Conservation (phyloP, 1,140 invertebrate species). For the Gyrodactylus bullatarudis region DNA sequence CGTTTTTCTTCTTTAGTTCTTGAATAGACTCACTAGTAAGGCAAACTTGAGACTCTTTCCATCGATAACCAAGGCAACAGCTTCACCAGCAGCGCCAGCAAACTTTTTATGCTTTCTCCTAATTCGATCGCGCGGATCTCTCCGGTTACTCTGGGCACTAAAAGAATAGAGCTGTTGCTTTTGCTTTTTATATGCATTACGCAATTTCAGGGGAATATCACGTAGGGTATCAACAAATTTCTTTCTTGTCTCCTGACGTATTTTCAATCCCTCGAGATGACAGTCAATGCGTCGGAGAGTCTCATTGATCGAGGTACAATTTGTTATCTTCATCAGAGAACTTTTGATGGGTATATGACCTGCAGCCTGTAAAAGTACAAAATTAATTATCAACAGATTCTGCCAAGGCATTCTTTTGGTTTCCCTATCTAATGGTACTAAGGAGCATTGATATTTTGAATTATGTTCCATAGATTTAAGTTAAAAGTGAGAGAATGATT, state of each 20-base stretch:
- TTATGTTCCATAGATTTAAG: too few species aligned
- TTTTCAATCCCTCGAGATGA: background rate
- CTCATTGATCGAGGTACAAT: background rate
- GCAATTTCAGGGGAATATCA: too few species aligned
- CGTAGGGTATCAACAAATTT: background rate
- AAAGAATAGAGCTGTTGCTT: background rate
- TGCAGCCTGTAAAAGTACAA: too few species aligned
- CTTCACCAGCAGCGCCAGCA: background rate
- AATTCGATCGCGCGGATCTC: background rate
- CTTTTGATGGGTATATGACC: background rate
- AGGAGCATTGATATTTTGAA: too few species aligned
- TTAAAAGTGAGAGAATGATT: too few species aligned
- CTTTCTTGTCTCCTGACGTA: background rate
- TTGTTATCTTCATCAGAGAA: background rate
- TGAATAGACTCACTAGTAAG: constrained; percentile 9
- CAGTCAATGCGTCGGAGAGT: background rate
- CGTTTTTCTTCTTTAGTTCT: background rate
- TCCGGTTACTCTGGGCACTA: background rate
- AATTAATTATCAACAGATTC: too few species aligned
- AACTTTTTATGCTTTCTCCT: background rate
- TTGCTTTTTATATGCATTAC: too few species aligned
- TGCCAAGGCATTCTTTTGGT: too few species aligned
- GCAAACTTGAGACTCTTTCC: constrained; percentile 35
- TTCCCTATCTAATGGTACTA: too few species aligned
- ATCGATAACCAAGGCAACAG: constrained; percentile 41